A percentile compares a stretch with the other conserved stretches of the same genome.
Evolutionary conservation across 2,113 vertebrate genomes (phyloP).

Genomic region (Microtus oregoni): DNA sequence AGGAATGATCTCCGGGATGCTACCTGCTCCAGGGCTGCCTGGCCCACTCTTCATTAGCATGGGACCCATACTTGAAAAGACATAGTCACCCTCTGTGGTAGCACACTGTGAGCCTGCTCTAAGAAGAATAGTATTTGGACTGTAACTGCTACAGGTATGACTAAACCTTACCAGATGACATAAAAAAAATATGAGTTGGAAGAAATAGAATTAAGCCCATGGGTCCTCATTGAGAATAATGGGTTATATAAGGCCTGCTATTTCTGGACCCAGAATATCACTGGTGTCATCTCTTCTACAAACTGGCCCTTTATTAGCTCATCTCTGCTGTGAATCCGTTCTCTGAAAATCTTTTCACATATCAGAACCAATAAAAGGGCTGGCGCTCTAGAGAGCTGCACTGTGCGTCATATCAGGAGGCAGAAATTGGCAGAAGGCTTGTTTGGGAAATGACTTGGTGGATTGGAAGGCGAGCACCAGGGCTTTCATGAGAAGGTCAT

Average conservation of each 20-base stretch:
- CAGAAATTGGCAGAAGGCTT: constrained; percentile 49
- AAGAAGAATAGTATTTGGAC: constrained; percentile 73
- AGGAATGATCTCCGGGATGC: not conserved
- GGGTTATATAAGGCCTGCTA: constrained; percentile 70
- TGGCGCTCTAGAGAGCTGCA: not conserved
- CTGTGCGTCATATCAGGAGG: not conserved
- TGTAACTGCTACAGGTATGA: constrained; percentile 71
- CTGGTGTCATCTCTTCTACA: constrained; percentile 25
- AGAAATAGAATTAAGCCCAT: constrained; percentile 72
- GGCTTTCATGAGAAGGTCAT: constrained; percentile 59
- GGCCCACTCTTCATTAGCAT: not conserved
- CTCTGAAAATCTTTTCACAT: not conserved
- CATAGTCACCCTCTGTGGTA: not conserved
- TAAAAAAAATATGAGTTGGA: constrained; percentile 72
- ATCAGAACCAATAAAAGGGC: constrained; percentile 46
- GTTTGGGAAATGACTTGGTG: constrained; percentile 50
- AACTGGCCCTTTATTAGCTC: constrained; percentile 39
- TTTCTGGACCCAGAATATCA: constrained; percentile 66
- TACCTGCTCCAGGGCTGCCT: not conserved
- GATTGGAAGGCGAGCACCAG: constrained; percentile 37
- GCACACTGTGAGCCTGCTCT: constrained; percentile 4
- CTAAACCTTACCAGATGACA: constrained; percentile 86
- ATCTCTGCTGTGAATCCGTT: not conserved
- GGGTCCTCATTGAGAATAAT: constrained; percentile 75
- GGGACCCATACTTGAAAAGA: not conserved